These are phyloP conservation scores for Rhyacichthys aspro DNA, from an alignment of 2,797 vertebrate species.

Conservation along the genomic window DNA sequence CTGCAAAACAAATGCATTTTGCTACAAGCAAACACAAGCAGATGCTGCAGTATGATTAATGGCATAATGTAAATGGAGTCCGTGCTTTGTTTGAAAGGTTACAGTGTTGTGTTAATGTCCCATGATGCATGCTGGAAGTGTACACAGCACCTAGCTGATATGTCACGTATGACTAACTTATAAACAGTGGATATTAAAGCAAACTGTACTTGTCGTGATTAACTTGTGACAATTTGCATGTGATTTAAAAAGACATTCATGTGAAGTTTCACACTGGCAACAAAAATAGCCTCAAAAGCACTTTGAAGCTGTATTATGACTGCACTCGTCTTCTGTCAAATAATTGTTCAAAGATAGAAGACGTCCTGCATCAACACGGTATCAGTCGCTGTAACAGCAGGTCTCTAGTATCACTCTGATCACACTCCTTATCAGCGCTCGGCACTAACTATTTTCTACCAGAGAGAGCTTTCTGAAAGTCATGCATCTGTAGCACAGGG, in stretches of 20 bases:
- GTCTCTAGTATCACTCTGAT: slow-evolving; percentile 63
- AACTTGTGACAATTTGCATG: slow-evolving; percentile 53
- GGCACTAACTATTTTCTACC: slow-evolving; percentile 61
- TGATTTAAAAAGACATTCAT: slow-evolving; percentile 39
- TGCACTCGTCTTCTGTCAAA: slow-evolving; percentile 58
- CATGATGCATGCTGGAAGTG: slow-evolving; percentile 32
- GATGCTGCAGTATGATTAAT: slow-evolving; percentile 30
- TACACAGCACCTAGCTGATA: slow-evolving; percentile 11
- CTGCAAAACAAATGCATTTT: not conserved
- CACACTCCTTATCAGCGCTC: slow-evolving; percentile 67
- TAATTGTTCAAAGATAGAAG: slow-evolving; percentile 68
- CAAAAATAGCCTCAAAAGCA: slow-evolving; percentile 64
- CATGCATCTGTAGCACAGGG: slow-evolving; percentile 64
- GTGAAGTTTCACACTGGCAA: slow-evolving; percentile 48
- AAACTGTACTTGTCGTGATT: slow-evolving; percentile 46
- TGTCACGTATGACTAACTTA: slow-evolving; percentile 19
- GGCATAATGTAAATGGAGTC: slow-evolving; percentile 28
- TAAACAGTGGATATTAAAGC: slow-evolving; percentile 12
- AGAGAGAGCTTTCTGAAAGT: slow-evolving; percentile 59
- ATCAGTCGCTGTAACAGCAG: slow-evolving; percentile 65
- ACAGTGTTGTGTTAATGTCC: slow-evolving; percentile 14
- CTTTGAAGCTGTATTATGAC: slow-evolving; percentile 67
- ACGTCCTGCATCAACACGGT: slow-evolving; percentile 53
- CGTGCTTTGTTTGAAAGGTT: slow-evolving; percentile 5
- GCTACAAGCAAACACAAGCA: slow-evolving; percentile 11